Evolutionary conservation across 2,888 invertebrate genomes (phyloP), one percentile per base, ranked within the genome.

Genomic region (Melinaea menophilus): DNA sequence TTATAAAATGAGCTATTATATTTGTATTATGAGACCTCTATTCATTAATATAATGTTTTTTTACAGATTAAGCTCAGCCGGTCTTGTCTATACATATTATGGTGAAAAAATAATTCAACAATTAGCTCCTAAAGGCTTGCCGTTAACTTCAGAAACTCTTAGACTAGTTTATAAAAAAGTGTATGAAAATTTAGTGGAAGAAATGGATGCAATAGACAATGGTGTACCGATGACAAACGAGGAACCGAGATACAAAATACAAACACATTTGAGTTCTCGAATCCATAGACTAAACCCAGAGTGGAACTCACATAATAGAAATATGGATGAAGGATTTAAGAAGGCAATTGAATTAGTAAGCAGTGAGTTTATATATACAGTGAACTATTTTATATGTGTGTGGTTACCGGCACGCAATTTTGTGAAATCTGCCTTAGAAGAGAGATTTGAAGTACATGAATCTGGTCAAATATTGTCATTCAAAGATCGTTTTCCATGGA

Each of bases 141-240:
- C 75, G 0, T 63, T 89, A 3, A 86, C 88, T 1, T 84, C 92
- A 3, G 80, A 86, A 12, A 91, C 93, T 60, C 73, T 95, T 0
- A 86, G 84, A 65, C 74, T 88, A 0, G 85, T 96, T 12, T 97
- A 92, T 75, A 88, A 92, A 68, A 93, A 94, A 79, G 92, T 99
- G 0, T 99, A 99, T 81, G 94, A 95, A 69, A 92, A 92, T 64
- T 95, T 99, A 62, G 94, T 99, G 12, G 95, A 95, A 87, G 98
- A 99, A 91, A 92, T 99, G 65, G 99, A 99, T 88, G 99, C 96
- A 0, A 95, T 99, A 62, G 99, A 99, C 82, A 99, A 99, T 90
- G 99, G 99, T n/a, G 92, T 99, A 0, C 94, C 95, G 0, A 95
- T 96, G 92, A 93, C 93, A 68, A 93, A 94, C 54, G 95, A 93